Conservation (phyloP, 2,113 vertebrate species). For the Marmota monax region DNA sequence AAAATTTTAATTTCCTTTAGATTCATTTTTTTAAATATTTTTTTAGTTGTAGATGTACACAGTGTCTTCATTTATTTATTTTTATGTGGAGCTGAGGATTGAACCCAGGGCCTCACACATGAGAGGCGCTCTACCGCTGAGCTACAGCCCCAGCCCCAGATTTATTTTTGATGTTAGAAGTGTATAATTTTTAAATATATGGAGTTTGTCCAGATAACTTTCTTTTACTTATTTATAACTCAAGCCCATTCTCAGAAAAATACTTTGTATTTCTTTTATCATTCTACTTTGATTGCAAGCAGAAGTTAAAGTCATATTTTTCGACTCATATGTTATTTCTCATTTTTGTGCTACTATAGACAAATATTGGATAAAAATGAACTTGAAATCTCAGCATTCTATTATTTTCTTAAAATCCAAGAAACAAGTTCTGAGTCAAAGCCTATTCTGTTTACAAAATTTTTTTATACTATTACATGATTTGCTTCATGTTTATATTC, state of each 20-base stretch:
- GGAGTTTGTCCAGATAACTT: neutral
- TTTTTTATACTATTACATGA: neutral
- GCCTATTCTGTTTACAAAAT: neutral
- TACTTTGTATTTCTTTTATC: neutral
- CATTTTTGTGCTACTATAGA: neutral
- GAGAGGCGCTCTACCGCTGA: too few relatives aligned
- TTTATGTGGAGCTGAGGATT: too few relatives aligned
- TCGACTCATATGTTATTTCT: neutral
- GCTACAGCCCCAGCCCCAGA: too few relatives aligned
- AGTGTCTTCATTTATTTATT: too few relatives aligned
- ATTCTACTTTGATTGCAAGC: constrained; percentile 16
- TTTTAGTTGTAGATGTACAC: too few relatives aligned
- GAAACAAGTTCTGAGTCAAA: neutral
- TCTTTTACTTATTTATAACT: constrained; percentile 23
- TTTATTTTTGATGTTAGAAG: neutral
- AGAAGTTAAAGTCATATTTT: neutral
- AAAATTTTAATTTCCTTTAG: neutral
- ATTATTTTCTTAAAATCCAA: constrained; percentile 38
- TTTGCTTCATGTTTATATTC: neutral
- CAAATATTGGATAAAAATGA: neutral
- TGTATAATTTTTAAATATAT: neutral
- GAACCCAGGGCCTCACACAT: too few relatives aligned
- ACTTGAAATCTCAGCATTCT: constrained; percentile 8
- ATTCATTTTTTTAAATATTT: too few relatives aligned
- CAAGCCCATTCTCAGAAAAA: neutral